Evolutionary conservation across 1,140 invertebrate species (phyloP).

Genomic region (Luehdorfia chinensis): DNA sequence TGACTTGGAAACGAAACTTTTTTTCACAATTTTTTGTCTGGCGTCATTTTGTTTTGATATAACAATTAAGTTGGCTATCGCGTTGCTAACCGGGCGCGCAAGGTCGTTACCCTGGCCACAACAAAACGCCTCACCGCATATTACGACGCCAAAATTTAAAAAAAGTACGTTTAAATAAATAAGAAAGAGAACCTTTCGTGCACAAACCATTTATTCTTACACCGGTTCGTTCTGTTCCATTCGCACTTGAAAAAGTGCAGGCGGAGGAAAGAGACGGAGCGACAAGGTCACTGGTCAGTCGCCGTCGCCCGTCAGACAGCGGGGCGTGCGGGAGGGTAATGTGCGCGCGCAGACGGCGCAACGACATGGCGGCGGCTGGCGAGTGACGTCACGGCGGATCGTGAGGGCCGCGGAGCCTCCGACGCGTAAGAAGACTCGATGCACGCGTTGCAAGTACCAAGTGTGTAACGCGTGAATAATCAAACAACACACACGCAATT

Average conservation of each 20-base stretch:
- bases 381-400: conserved; percentile 55
- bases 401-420: conserved; percentile 37
- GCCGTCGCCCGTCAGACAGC: conserved; percentile 66
- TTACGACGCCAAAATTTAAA: conserved; percentile 62
- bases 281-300: conserved; percentile 74
- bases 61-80: conserved; percentile 31
- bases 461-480: conserved; percentile 41
- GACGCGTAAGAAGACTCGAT: conserved; percentile 60
- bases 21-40: conserved; percentile 20
- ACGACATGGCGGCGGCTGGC: too few species aligned
- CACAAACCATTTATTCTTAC: conserved; percentile 63
- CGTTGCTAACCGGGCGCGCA: conserved; percentile 46
- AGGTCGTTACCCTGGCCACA: conserved; percentile 62
- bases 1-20: conserved; percentile 1
- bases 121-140: conserved; percentile 45
- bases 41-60: conserved; percentile 33
- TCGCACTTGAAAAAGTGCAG: conserved; percentile 18
- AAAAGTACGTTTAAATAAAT: conserved; percentile 54
- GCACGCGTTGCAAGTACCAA: conserved; percentile 40
- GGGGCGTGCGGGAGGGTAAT: conserved; percentile 44
- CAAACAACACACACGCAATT: conserved; percentile 24
- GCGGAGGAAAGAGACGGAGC: conserved; percentile 42
- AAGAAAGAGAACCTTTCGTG: conserved; percentile 62
- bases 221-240: conserved; percentile 40
- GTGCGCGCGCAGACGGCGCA: conserved; percentile 62